A percentile compares a stretch with the other conserved stretches of the same genome.
Conservation (phyloP, 2,888 invertebrate genomes). For the Euspilapteryx auroguttella region DNA sequence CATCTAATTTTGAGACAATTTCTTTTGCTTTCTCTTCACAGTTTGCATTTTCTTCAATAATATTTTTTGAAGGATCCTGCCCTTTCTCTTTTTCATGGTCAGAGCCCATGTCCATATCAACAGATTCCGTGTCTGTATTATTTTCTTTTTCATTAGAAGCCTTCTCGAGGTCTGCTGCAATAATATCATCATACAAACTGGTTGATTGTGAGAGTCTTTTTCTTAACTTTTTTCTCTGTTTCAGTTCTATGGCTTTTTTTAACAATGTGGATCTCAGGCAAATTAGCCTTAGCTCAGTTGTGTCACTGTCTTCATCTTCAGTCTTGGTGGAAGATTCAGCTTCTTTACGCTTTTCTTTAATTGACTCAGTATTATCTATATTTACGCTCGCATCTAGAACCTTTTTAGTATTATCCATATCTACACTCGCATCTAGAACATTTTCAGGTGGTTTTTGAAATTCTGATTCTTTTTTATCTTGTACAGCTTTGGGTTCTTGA, state of each 20-base stretch:
- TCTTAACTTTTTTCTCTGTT: constrained; percentile 39
- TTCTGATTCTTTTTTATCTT: constrained; percentile 14
- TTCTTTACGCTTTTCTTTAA: too few relatives aligned
- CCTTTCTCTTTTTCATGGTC: constrained; percentile 34
- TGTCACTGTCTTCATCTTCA: constrained; percentile 63
- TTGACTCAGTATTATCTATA: too few relatives aligned
- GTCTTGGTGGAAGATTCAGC: too few relatives aligned
- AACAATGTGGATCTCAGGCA: constrained; percentile 70
- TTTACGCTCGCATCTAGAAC: too few relatives aligned
- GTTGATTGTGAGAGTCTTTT: constrained; percentile 34
- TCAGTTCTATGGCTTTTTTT: constrained; percentile 65
- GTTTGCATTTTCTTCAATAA: constrained; percentile 10
- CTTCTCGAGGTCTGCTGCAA: constrained; percentile 14
- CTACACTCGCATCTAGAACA: too few relatives aligned
- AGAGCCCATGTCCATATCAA: constrained; percentile 55
- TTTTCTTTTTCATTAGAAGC: constrained; percentile 21
- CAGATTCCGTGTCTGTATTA: constrained; percentile 50
- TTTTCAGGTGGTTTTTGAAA: too few relatives aligned
- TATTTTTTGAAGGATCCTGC: constrained; percentile 7
- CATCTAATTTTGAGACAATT: constrained; percentile 19
- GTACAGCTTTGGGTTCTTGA: constrained; percentile 36
- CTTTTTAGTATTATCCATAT: too few relatives aligned
- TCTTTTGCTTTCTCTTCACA: constrained; percentile 7
- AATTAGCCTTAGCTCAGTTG: constrained; percentile 63
- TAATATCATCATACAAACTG: constrained; percentile 24